Percentiles rank a stretch among this genome's conserved stretches.
Conservation (phyloP, 2,797 vertebrate genomes). For the Saxicola maurus region DNA sequence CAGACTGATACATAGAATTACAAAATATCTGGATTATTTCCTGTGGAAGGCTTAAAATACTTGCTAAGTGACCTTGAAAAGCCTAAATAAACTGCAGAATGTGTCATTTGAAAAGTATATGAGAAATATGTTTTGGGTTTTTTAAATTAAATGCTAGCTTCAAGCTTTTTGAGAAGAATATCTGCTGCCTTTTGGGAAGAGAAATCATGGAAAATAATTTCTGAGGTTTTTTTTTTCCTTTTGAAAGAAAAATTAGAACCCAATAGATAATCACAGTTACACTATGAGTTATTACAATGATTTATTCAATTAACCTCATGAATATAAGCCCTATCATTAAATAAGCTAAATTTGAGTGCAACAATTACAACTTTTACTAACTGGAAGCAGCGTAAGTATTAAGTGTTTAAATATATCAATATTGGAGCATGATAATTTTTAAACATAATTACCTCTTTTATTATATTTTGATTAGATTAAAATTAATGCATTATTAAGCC, state of each 20-base stretch:
- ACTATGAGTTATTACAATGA: slow-evolving; percentile 68
- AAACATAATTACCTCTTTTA: slow-evolving; percentile 88
- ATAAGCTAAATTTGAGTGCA: slow-evolving; percentile 71
- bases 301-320: slow-evolving; percentile 76
- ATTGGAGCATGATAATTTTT: slow-evolving; percentile 82
- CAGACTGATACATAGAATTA: not conserved
- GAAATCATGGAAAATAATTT: slow-evolving; percentile 53
- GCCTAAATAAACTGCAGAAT: not conserved
- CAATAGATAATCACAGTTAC: slow-evolving; percentile 67
- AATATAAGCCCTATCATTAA: slow-evolving; percentile 68
- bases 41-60: not conserved
- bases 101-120: not conserved
- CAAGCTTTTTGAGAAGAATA: slow-evolving; percentile 40
- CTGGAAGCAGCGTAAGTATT: slow-evolving; percentile 62
- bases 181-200: slow-evolving; percentile 48
- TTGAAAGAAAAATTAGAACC: slow-evolving; percentile 63
- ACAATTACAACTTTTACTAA: slow-evolving; percentile 76
- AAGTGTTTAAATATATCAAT: slow-evolving; percentile 72
- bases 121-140: not conserved
- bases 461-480: slow-evolving; percentile 96
- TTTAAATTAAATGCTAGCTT: not conserved
- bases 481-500: slow-evolving; percentile 91
- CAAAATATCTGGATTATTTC: not conserved
- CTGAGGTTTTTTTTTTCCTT: not conserved
- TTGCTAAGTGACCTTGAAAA: not conserved